Evolutionary conservation across 2,113 vertebrate species (phyloP), one percentile per base, ranked within the genome.

Genomic region (Rynchops niger): DNA sequence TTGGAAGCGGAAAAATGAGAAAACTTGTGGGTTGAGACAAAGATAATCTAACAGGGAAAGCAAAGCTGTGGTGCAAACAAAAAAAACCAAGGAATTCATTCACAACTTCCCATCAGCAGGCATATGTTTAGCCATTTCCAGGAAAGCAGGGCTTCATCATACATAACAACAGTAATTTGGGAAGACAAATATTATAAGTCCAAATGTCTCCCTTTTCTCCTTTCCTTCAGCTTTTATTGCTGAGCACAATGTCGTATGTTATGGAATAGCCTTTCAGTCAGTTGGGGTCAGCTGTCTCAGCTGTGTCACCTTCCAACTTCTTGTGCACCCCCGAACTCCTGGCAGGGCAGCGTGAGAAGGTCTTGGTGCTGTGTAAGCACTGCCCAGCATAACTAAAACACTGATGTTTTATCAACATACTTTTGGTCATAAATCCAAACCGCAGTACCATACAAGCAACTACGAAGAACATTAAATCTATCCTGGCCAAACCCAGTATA

Each of bases 181-280:
- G 20, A 47, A 80, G 26, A 55, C 11, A 82, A 70, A 66, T 2
- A 3, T 6, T 14, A 20, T 69, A 26, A 38, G 6, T 2, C 7
- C 1, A 3, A 81, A 52, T 0, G 7, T 40, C 8, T 18, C 11
- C 3, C 9, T 9, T 72, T 56, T 25, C 23, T 66, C 17, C 32
- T 65, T 52, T 63, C 29, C 13, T 71, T 16, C 32, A 50, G 29
- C 9, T 67, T 78, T 79, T 49, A 36, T 36, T 87, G 18, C 13
- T 66, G 5, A 34, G 5, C 18, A 30, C 1, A 1, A 4, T 1
- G 2, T 14, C 2, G 1, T 30, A 15, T 18, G 12, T 5, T 36
- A 40, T 34, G 4, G 71, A 88, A 56, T 22, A 56, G 11, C 50
- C 23, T 15, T 59, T 52, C 47, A 27, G 17, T 32, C 5, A 3